phyloP scores from a whole-genome alignment of 2,113 vertebrate genomes.

The Dryoscopus gambensis region DNA sequence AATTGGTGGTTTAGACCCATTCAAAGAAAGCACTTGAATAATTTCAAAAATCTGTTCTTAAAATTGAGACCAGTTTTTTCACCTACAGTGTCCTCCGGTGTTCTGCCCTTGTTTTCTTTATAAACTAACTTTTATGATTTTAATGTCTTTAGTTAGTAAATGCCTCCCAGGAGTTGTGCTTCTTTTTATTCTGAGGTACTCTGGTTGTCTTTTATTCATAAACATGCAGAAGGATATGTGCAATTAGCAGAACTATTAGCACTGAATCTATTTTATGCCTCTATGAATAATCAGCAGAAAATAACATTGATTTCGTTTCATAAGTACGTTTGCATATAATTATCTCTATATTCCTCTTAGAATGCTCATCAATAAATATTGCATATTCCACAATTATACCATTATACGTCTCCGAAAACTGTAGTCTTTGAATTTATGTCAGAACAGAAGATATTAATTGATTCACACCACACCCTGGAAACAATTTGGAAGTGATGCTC shows the following conservation, averaged over 20 bases:
- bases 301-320: constrained; percentile 32
- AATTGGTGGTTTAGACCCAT: background rate
- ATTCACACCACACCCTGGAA: background rate
- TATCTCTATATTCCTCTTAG: background rate
- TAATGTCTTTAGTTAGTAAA: background rate
- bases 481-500: background rate
- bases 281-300: constrained; percentile 17
- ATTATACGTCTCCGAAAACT: background rate
- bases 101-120: background rate
- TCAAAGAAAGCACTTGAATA: background rate
- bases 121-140: background rate
- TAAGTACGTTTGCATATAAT: constrained; percentile 9
- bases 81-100: background rate
- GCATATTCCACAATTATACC: background rate
- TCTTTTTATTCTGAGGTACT: background rate
- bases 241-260: constrained; percentile 48
- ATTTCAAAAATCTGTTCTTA: background rate
- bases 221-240: background rate
- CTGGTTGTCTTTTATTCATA: background rate
- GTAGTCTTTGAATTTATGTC: background rate
- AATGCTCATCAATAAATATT: background rate
- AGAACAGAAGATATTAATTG: constrained; percentile 10
- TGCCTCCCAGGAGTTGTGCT: background rate
- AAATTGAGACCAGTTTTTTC: background rate
- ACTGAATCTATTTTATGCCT: constrained; percentile 20